Percentiles rank a stretch among this genome's conserved stretches.
Evolutionary conservation across 2,888 invertebrate species (phyloP).

Genomic region (Colletes collaris): DNA sequence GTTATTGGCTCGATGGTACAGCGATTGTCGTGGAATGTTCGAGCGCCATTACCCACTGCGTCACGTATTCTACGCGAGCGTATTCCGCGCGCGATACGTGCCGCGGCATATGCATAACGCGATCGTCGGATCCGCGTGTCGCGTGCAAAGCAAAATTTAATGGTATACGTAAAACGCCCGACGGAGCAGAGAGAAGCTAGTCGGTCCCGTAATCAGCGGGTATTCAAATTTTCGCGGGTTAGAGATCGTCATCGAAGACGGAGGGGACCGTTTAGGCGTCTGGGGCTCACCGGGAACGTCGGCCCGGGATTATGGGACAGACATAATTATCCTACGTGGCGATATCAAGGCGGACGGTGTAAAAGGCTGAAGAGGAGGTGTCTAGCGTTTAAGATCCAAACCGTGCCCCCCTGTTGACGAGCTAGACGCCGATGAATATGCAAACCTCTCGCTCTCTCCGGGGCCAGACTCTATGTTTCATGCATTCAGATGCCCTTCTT

Average conservation of each 20-base stretch:
- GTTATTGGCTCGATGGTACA: slow-evolving; percentile 23
- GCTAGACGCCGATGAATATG: slow-evolving; percentile 74
- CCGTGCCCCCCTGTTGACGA: slow-evolving; percentile 56
- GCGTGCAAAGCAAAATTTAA: slow-evolving; percentile 50
- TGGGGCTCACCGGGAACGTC: slow-evolving; percentile 22
- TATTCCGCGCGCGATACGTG: slow-evolving; percentile 32
- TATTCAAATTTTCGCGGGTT: slow-evolving; percentile 60
- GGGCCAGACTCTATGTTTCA: slow-evolving; percentile 71
- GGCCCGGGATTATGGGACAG: slow-evolving; percentile 53
- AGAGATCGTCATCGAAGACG: slow-evolving; percentile 28
- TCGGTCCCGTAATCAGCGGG: slow-evolving; percentile 48
- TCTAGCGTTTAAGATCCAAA: slow-evolving; percentile 58
- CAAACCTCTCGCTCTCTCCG: slow-evolving; percentile 63
- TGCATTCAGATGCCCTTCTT: slow-evolving; percentile 79
- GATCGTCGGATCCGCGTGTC: slow-evolving; percentile 37
- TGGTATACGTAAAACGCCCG: slow-evolving; percentile 25
- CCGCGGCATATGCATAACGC: slow-evolving; percentile 39
- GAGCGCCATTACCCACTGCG: slow-evolving; percentile 17
- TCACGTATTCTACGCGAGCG: slow-evolving; percentile 11
- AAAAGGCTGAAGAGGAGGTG: slow-evolving; percentile 18
- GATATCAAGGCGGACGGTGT: slow-evolving; percentile 26
- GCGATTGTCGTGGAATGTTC: slow-evolving; percentile 17
- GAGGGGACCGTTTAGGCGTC: slow-evolving; percentile 8
- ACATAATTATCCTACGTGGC: slow-evolving; percentile 56
- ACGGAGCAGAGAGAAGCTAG: too few species aligned